These are phyloP conservation scores for Chionoecetes opilio DNA, from an alignment of 1,140 invertebrate species.

Conservation along the genomic window DNA sequence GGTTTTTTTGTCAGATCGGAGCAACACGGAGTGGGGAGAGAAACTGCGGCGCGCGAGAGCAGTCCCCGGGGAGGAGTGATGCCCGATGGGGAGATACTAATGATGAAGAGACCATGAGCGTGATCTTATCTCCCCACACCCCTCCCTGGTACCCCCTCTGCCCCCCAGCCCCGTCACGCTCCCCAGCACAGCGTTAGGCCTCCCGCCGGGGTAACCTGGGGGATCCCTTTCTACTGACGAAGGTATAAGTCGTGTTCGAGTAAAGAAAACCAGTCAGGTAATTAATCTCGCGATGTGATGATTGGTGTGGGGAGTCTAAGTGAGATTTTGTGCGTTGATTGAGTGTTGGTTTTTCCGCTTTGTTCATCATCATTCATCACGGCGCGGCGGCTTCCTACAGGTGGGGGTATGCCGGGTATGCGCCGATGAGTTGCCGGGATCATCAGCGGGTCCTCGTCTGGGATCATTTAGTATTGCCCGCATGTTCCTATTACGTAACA, in stretches of 20 bases:
- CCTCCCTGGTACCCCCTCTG: neutral
- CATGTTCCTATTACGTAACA: too few relatives aligned
- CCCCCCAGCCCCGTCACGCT: neutral
- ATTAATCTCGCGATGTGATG: too few relatives aligned
- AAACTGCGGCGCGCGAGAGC: slow-evolving; percentile 42
- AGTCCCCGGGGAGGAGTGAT: slow-evolving; percentile 56
- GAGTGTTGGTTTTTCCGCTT: neutral
- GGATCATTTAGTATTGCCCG: too few relatives aligned
- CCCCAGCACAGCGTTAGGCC: slow-evolving; percentile 23
- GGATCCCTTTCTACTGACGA: neutral
- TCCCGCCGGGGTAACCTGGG: neutral
- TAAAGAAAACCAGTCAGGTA: neutral
- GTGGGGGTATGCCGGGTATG: neutral
- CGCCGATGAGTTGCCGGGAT: neutral
- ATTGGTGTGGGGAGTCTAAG: too few relatives aligned
- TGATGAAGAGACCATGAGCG: slow-evolving; percentile 50
- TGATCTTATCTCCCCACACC: slow-evolving; percentile 33
- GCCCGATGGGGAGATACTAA: slow-evolving; percentile 47
- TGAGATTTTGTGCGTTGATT: neutral
- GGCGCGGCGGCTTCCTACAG: neutral
- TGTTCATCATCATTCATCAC: neutral
- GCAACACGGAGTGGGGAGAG: slow-evolving; percentile 12
- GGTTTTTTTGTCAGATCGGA: slow-evolving; percentile 6
- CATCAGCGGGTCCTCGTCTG: neutral
- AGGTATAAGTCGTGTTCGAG: neutral